Base-by-base conservation (phyloP, 2,888 invertebrate species). In the Neoscelio sp. region DNA sequence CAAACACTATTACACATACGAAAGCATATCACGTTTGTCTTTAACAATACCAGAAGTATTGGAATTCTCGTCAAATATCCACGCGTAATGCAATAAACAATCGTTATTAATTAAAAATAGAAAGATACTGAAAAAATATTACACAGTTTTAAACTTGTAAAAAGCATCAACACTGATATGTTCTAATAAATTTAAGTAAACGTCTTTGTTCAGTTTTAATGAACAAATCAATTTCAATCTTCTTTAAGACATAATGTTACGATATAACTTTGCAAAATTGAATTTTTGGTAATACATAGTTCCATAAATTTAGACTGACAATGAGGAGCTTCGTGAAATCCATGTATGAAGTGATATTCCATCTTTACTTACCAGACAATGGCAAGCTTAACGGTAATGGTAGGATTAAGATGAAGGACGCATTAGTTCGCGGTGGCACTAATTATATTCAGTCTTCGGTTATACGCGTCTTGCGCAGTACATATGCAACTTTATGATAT, bases 351-450 rank as follows among this genome's bases (percentile, higher is more conserved):
- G 56, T 56, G 56, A 56, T 64, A 65, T 62, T 56, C 56, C 33
- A 65, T 48, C 73, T 74, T 65, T 30, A 48, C 64, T 44, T 18
- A 28, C 23, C 10, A 74, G 30, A 73, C 64, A 64, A 73, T 58
- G n/a, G 18, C 28, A 38, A 38, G 64, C 64, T 73, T 54, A 73
- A 44, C 46, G 46, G 50, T 52, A 52, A 71, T 71, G 60, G 71
- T 44, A 52, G 35, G 62, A 71, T 71, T 52, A 62, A 68, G 71
- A 52, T 33, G 35, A n/a, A 33, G 33, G 6, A 52, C 52, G 52
- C 62, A 60, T 71, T 58, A 68, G 38, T 38, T 52, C 33, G 52
- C 17, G 46, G 52, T 52, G 52, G 42, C 62, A 62, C 44, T 71
- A 71, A 71, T 68, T 58, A 48, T 58, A 56, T 23, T 10, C 42